Conservation (phyloP, 2,888 invertebrate species). For the Trachelus iudaicus region DNA sequence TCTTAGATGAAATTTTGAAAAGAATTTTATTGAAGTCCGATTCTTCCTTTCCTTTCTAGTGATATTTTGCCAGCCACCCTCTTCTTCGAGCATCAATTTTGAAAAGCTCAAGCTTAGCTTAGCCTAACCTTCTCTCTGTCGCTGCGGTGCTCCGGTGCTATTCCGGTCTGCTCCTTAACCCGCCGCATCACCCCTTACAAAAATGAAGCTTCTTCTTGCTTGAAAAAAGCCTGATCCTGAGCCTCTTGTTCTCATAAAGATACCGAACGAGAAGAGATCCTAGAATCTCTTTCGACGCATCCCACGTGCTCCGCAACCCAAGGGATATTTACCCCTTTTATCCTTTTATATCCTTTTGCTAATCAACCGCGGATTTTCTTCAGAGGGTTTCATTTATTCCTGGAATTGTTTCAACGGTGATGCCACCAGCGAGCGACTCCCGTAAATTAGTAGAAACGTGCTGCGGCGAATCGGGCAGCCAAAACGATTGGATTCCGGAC, state of each 20-base stretch:
- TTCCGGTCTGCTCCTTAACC: background rate
- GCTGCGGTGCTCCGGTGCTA: background rate
- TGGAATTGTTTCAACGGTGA: background rate
- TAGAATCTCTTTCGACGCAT: background rate
- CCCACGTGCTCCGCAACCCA: background rate
- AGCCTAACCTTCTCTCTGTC: background rate
- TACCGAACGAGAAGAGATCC: background rate
- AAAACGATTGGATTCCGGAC: background rate
- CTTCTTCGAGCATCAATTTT: background rate
- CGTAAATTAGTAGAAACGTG: background rate
- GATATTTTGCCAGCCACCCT: background rate
- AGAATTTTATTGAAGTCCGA: conserved; percentile 25
- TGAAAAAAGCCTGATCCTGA: background rate
- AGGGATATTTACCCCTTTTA: background rate
- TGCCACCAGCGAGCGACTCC: background rate
- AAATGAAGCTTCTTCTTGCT: background rate
- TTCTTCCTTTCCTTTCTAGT: background rate
- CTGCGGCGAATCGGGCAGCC: background rate
- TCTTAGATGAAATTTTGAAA: conserved; percentile 24
- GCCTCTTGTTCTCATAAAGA: background rate
- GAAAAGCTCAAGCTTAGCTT: background rate
- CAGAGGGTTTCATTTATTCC: background rate
- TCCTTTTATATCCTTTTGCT: background rate
- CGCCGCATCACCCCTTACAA: no score
- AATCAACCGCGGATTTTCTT: background rate